Evolutionary conservation across 2,888 invertebrate genomes (phyloP).

Genomic region (Drosophila siamana): DNA sequence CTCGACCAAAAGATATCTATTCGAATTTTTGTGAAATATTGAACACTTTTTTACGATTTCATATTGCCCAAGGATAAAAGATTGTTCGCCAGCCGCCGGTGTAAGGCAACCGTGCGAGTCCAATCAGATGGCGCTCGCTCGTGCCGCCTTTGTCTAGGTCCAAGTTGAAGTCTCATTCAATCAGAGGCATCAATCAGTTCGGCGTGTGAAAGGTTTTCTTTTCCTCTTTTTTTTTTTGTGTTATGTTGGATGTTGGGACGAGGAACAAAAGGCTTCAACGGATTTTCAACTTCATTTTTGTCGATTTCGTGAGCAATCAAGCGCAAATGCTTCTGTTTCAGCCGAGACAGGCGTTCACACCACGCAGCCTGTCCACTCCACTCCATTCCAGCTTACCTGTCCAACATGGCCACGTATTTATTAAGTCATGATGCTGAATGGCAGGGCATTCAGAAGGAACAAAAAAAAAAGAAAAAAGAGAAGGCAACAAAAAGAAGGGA

Average conservation of each 20-base stretch:
- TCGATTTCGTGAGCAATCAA: conserved; percentile 75
- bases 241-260: neutral
- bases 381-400: neutral
- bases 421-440: conserved; percentile 72
- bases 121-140: conserved; percentile 31
- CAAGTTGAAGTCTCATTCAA: conserved; percentile 46
- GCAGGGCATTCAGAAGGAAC: conserved; percentile 39
- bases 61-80: neutral
- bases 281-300: conserved; percentile 76
- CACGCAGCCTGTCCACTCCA: conserved; percentile 22
- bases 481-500: conserved; percentile 3
- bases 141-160: conserved; percentile 34
- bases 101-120: neutral
- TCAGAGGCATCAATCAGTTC: conserved; percentile 60
- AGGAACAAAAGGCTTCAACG: conserved; percentile 41
- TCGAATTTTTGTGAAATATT: neutral
- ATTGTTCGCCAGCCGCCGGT: conserved; percentile 6
- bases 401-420: conserved; percentile 62
- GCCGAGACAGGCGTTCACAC: conserved; percentile 33
- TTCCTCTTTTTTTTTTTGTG: neutral
- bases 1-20: neutral
- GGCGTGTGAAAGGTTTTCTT: neutral
- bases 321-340: conserved; percentile 55
- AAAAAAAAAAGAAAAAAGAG: neutral
- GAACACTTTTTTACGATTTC: neutral